Evolutionary conservation across 2,888 invertebrate genomes (phyloP), one percentile per base, ranked within the genome.

Genomic region (Drosophila conformis): DNA sequence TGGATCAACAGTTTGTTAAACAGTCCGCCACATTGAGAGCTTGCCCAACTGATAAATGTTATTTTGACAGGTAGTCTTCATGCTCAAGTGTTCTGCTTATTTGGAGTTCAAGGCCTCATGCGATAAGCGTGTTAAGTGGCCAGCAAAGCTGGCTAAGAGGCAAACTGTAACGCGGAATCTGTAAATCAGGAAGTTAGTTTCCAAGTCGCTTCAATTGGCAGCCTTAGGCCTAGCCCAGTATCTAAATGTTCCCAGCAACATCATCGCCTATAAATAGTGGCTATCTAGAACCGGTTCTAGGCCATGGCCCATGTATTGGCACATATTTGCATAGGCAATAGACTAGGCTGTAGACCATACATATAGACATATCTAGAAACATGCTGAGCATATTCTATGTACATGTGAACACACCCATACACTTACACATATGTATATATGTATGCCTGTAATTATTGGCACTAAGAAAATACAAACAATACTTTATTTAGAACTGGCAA

Each of bases 321-420:
- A 73, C 74, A 80, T 82, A 88, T 88, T 88, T 85, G 80, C 78
- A 84, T 88, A 86, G 72, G 52, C 68, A 70, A 73, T 78, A 60
- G 68, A 36, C 69, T 61, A 54, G 25, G 53, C 67, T 46, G n/a
- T 27, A 2, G 33, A 18, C 10, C 25, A 8, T 18, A 15, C 21
- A 25, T 15, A 31, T 10, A 10, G 31, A 4, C 18, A 51, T 27
- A 49, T n/a, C 21, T 38, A 3, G 31, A 5, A 15, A n/a, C 40
- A 52, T 27, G 51, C 38, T 35, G 40, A 25, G n/a, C 3, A 33
- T 29, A 33, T 46, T 35, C 25, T 29, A 46, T 52, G 8, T 46
- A 46, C 13, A 46, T 15, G 21, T 46, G 21, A 21, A 15, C 7
- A 4, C 35, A 36, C 27, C n/a, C 18, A 57, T 40, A 51, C 21